These are phyloP conservation scores for Hyperoplus lanceolatus DNA, from an alignment of 2,797 vertebrate genomes.

Conservation along the genomic window DNA sequence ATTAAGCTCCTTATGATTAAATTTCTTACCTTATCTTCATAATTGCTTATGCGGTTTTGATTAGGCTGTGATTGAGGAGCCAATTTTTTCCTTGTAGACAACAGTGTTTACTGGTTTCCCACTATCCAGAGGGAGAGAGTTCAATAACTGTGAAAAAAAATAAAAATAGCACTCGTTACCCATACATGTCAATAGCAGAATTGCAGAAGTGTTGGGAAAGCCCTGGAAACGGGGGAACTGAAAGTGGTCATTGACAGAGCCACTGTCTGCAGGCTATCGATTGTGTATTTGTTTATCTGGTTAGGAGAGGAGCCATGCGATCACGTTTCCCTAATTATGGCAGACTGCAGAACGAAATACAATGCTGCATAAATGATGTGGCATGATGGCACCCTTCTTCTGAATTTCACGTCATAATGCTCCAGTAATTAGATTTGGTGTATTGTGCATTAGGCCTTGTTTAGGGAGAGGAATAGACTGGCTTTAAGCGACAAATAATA, in stretches of 20 bases:
- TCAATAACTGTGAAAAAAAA: slow-evolving; percentile 59
- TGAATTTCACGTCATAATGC: slow-evolving; percentile 82
- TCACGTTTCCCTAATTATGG: slow-evolving; percentile 81
- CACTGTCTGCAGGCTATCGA: slow-evolving; percentile 59
- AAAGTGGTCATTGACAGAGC: slow-evolving; percentile 46
- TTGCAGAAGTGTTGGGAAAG: slow-evolving; percentile 67
- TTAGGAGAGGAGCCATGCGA: slow-evolving; percentile 70
- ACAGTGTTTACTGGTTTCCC: slow-evolving; percentile 15
- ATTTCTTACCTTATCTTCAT: background rate
- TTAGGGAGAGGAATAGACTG: slow-evolving; percentile 68
- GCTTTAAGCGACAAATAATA: slow-evolving; percentile 54
- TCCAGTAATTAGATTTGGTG: slow-evolving; percentile 79
- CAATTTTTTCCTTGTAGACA: background rate
- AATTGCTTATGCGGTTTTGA: background rate
- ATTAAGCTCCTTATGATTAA: background rate
- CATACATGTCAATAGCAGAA: slow-evolving; percentile 58
- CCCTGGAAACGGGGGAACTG: slow-evolving; percentile 35
- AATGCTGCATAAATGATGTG: slow-evolving; percentile 81
- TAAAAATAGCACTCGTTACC: slow-evolving; percentile 61
- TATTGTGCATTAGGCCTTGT: slow-evolving; percentile 81
- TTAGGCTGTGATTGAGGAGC: background rate
- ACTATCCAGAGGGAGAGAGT: slow-evolving; percentile 27
- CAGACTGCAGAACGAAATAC: slow-evolving; percentile 79
- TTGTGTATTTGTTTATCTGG: slow-evolving; percentile 79
- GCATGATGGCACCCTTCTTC: slow-evolving; percentile 72